Conservation (phyloP, 2,888 invertebrate genomes). For the Ellobium chinense region DNA sequence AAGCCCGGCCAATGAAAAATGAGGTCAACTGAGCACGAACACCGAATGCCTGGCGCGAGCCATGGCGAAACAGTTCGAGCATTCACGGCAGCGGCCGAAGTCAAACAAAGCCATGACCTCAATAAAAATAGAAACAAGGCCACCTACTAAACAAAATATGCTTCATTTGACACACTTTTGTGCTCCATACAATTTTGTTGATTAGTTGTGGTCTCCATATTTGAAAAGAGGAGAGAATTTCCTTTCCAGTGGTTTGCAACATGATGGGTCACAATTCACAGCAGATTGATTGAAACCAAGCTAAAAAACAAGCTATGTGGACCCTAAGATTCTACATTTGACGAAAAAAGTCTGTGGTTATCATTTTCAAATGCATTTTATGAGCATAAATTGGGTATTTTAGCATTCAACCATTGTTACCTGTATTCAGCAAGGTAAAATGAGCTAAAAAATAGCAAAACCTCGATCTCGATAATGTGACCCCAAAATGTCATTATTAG, state of each 20-base stretch:
- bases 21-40: background rate
- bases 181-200: background rate
- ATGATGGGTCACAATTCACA: background rate
- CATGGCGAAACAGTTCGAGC: background rate
- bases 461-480: background rate
- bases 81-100: background rate
- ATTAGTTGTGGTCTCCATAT: background rate
- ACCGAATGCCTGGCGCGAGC: background rate
- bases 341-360: background rate
- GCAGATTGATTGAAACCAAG: background rate
- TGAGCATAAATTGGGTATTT: background rate
- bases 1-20: background rate
- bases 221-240: background rate
- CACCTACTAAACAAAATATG: background rate
- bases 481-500: background rate
- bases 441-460: background rate
- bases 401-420: background rate
- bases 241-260: background rate
- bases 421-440: background rate
- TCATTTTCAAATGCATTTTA: background rate
- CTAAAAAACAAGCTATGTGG: background rate
- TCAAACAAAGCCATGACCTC: background rate
- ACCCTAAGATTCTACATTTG: background rate
- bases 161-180: background rate
- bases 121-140: background rate